Conservation (phyloP, 2,113 vertebrate genomes). For the Sylvia atricapilla region DNA sequence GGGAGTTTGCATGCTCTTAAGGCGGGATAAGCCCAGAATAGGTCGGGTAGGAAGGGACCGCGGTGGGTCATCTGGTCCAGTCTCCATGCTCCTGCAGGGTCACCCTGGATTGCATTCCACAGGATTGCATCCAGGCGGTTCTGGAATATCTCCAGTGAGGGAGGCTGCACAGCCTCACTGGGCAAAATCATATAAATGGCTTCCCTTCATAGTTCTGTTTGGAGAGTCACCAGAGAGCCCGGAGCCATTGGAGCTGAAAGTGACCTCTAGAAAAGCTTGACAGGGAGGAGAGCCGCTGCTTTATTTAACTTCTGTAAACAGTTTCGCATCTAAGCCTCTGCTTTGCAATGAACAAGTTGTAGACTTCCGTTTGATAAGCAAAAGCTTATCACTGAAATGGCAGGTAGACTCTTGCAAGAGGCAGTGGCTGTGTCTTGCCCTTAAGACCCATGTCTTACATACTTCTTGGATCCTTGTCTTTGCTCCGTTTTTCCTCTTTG, state of each 20-base stretch:
- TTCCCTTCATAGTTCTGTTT: not conserved
- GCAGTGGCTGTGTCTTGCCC: accelerated
- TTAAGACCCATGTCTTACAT: too few species aligned
- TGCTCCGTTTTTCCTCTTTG: not conserved
- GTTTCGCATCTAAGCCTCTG: not conserved
- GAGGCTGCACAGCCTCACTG: not conserved
- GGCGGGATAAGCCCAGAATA: not conserved
- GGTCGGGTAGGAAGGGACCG: not conserved
- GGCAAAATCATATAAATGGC: not conserved
- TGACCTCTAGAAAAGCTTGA: not conserved
- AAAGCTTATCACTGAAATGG: not conserved
- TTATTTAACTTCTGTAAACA: not conserved
- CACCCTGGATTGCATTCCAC: not conserved
- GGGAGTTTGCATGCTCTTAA: not conserved
- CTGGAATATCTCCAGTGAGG: not conserved
- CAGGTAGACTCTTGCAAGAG: not conserved
- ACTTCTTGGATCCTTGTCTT: not conserved
- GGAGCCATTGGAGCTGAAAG: not conserved
- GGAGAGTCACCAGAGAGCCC: not conserved
- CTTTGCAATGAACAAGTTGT: not conserved
- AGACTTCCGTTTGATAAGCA: not conserved
- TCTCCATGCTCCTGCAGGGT: not conserved
- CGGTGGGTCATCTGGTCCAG: not conserved
- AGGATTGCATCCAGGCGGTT: not conserved
- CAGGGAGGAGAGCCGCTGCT: not conserved